These are phyloP conservation scores for Formicarius rufipectus DNA, from an alignment of 2,113 vertebrate species.

Conservation along the genomic window DNA sequence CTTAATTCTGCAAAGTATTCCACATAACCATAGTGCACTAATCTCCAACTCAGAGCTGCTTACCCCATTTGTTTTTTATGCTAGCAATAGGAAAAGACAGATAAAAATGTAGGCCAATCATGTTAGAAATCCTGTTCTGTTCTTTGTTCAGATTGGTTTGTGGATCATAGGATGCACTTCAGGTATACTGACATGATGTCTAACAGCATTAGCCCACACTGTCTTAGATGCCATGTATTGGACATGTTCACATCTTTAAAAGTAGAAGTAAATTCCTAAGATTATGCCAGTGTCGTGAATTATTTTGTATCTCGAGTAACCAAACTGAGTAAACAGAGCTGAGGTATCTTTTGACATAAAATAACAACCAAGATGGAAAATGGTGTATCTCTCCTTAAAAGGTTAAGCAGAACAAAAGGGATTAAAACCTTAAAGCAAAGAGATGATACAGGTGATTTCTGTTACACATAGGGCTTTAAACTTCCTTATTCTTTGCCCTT, in stretches of 20 bases:
- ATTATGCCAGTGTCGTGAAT: background rate
- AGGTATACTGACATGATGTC: background rate
- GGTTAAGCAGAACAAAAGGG: background rate
- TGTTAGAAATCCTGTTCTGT: background rate
- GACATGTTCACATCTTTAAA: background rate
- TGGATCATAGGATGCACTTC: background rate
- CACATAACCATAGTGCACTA: background rate
- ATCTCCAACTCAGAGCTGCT: background rate
- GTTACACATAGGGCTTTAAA: background rate
- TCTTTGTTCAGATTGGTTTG: background rate
- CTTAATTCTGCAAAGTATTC: conserved; percentile 2
- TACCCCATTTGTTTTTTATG: background rate
- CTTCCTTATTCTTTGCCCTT: background rate
- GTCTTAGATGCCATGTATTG: background rate
- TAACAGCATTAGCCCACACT: background rate
- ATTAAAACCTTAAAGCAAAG: background rate
- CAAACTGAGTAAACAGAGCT: background rate
- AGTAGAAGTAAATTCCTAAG: background rate
- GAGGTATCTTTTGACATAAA: background rate
- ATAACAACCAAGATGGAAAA: background rate
- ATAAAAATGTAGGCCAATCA: background rate
- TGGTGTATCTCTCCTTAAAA: background rate
- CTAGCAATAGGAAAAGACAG: background rate
- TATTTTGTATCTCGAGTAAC: background rate
- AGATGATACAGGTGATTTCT: background rate